A percentile compares a stretch with the other conserved stretches of the same genome.
These are phyloP conservation scores for Dinocampus coccinellae DNA, from an alignment of 2,888 invertebrate species.

Conservation along the genomic window DNA sequence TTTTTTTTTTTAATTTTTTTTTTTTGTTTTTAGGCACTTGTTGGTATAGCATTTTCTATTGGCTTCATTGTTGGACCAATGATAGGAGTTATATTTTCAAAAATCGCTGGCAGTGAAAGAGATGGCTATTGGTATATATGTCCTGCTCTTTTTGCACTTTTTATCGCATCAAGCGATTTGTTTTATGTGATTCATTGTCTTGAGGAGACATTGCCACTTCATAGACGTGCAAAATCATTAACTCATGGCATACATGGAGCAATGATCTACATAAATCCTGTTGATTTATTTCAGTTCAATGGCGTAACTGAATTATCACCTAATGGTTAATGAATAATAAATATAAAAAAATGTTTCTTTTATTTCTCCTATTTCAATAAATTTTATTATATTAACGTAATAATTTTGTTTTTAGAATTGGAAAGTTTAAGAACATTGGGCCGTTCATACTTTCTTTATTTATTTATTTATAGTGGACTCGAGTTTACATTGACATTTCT, in stretches of 20 bases:
- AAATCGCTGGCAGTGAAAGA: slow-evolving; percentile 72
- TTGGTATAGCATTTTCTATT: slow-evolving; percentile 96
- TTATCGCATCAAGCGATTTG: slow-evolving; percentile 83
- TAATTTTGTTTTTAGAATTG: slow-evolving; percentile 72
- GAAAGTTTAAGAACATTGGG: slow-evolving; percentile 78
- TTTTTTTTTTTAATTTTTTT: too few species aligned
- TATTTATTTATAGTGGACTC: slow-evolving; percentile 95
- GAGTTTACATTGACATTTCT: slow-evolving; percentile 98
- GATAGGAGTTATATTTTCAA: slow-evolving; percentile 91
- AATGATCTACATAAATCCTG: slow-evolving; percentile 75
- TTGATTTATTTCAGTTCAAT: slow-evolving; percentile 73
- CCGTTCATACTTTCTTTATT: slow-evolving; percentile 87
- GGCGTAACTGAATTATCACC: slow-evolving; percentile 67
- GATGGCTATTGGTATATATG: slow-evolving; percentile 82
- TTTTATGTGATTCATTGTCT: slow-evolving; percentile 80
- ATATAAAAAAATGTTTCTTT: too few species aligned
- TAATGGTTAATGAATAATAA: slow-evolving; percentile 68
- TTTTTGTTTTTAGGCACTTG: slow-evolving; percentile 92
- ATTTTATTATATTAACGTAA: background rate
- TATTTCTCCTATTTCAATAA: slow-evolving; percentile 72
- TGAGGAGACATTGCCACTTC: slow-evolving; percentile 87
- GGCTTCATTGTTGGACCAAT: slow-evolving; percentile 98
- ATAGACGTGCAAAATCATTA: slow-evolving; percentile 78
- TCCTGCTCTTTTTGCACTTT: slow-evolving; percentile 84
- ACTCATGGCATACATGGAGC: slow-evolving; percentile 77